A percentile compares a stretch with the other conserved stretches of the same genome.
These are phyloP conservation scores for Sebastes schlegelii DNA, from an alignment of 2,113 vertebrate species.

Conservation along the genomic window DNA sequence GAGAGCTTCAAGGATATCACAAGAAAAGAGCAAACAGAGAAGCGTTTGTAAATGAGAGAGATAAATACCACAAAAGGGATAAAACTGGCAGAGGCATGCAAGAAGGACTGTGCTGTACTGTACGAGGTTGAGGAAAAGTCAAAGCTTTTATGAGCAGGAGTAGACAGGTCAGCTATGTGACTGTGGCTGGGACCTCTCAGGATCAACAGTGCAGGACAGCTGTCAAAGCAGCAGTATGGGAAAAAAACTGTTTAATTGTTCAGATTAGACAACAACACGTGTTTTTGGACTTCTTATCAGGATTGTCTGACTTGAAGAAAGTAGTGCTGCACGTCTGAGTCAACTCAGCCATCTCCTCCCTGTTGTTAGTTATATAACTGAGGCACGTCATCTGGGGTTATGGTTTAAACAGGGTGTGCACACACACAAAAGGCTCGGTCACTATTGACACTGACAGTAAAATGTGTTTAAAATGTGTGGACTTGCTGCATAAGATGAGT, in stretches of 20 bases:
- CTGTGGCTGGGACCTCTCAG: slow-evolving; percentile 29
- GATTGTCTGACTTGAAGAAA: slow-evolving; percentile 2
- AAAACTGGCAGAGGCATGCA: too few species aligned
- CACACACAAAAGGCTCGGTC: slow-evolving; percentile 35
- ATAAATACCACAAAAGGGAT: slow-evolving; percentile 15
- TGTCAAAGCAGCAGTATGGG: slow-evolving; percentile 45
- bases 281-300: slow-evolving; percentile 2
- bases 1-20: slow-evolving; percentile 36
- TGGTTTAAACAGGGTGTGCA: slow-evolving; percentile 55
- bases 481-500: background rate
- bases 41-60: slow-evolving; percentile 39
- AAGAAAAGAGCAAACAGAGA: slow-evolving; percentile 48
- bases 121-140: slow-evolving; percentile 1
- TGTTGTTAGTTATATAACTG: slow-evolving; percentile 57
- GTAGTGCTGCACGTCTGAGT: too few species aligned
- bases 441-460: slow-evolving; percentile 12
- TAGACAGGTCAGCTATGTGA: slow-evolving; percentile 32
- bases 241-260: slow-evolving; percentile 13
- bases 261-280: background rate
- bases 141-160: slow-evolving; percentile 9
- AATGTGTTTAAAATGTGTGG: slow-evolving; percentile 4
- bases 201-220: slow-evolving; percentile 41
- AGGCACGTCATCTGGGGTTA: slow-evolving; percentile 42
- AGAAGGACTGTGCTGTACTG: too few species aligned
- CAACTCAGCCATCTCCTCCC: slow-evolving; percentile 44